Conservation (phyloP, 2,113 vertebrate genomes). For the Nicator chloris region DNA sequence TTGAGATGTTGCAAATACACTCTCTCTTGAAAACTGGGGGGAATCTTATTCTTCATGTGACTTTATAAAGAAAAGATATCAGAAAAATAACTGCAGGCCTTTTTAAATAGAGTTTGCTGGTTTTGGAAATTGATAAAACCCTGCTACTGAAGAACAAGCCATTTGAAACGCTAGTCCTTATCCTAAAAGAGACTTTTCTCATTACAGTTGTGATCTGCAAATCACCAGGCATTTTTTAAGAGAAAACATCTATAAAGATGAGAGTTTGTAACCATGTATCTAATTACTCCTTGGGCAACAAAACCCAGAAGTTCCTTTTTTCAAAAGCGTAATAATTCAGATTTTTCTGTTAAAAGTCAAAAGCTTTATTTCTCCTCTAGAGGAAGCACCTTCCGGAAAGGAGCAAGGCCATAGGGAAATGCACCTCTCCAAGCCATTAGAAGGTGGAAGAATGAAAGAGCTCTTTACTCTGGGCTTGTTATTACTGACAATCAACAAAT, state of each 20-base stretch:
- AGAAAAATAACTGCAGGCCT: not conserved
- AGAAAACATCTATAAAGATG: not conserved
- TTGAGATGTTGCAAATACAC: not conserved
- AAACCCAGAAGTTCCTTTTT: not conserved
- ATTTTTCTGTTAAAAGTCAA: not conserved
- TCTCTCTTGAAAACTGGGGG: not conserved
- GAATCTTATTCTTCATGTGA: not conserved
- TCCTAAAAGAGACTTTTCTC: not conserved
- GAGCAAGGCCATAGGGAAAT: not conserved
- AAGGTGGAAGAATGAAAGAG: not conserved
- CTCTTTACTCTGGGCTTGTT: not conserved
- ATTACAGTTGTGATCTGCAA: not conserved
- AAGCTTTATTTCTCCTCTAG: not conserved
- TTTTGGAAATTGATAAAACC: not conserved
- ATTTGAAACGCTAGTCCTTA: not conserved
- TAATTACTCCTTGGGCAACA: not conserved
- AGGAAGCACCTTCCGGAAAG: not conserved
- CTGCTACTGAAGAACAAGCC: not conserved
- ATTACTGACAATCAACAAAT: not conserved
- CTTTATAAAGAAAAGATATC: not conserved
- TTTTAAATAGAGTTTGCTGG: not conserved
- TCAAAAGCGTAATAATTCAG: not conserved
- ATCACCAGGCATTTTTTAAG: not conserved
- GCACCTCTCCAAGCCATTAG: not conserved
- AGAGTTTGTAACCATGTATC: not conserved